Conservation (phyloP, 2,888 invertebrate species). For the Ormyrus thymus region DNA sequence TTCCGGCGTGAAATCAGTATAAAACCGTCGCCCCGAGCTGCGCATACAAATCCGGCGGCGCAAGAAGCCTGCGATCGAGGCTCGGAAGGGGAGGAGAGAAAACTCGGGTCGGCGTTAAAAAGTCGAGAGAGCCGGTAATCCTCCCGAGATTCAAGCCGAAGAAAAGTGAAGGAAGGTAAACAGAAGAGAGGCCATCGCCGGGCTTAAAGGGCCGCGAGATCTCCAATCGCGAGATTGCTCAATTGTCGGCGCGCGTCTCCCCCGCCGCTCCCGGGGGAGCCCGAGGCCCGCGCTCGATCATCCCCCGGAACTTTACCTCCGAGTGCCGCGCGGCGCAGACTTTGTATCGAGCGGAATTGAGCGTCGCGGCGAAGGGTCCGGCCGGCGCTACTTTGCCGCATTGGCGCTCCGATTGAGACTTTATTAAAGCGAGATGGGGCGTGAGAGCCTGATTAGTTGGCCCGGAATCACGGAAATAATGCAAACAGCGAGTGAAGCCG, state of each 20-base stretch:
- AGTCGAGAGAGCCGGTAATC: slow-evolving; percentile 57
- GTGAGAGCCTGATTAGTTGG: not conserved
- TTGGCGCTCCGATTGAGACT: not conserved
- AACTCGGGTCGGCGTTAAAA: slow-evolving; percentile 45
- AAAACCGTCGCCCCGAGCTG: too few species aligned
- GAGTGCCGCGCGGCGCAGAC: slow-evolving; percentile 13
- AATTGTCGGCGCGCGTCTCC: slow-evolving; percentile 64
- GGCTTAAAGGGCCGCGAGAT: slow-evolving; percentile 55
- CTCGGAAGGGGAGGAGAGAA: too few species aligned
- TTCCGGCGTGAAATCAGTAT: too few species aligned
- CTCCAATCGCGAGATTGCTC: slow-evolving; percentile 73
- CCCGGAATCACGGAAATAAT: not conserved
- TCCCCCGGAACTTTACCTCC: slow-evolving; percentile 17
- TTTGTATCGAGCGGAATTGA: slow-evolving; percentile 49
- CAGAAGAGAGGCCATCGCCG: slow-evolving; percentile 45
- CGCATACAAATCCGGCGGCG: not conserved
- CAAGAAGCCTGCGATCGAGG: too few species aligned
- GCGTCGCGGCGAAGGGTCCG: slow-evolving; percentile 6
- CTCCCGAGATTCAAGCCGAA: slow-evolving; percentile 35
- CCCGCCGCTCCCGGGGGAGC: not conserved
- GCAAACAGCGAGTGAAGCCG: slow-evolving; percentile 1
- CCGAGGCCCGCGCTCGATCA: slow-evolving; percentile 14
- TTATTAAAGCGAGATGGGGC: slow-evolving; percentile 28
- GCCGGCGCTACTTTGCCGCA: too few species aligned
- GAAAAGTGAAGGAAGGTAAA: slow-evolving; percentile 61